Base-by-base conservation (phyloP, 2,888 invertebrate species). In the Xanthostigma xanthostigma region DNA sequence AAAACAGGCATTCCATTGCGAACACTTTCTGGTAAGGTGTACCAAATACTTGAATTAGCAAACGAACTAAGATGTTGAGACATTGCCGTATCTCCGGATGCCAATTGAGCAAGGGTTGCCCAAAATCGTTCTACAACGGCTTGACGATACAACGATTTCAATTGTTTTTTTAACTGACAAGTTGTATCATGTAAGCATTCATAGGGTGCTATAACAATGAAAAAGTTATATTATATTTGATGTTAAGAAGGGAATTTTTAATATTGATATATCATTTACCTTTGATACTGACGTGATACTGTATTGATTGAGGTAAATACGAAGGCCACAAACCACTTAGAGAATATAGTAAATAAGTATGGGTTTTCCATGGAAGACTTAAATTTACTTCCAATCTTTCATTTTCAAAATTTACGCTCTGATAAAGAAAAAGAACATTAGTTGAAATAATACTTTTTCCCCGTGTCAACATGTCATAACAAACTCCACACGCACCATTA, bases 121-220 rank as follows among this genome's bases (percentile, higher is more conserved):
- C 81, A 76, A 63, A 80, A 81, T 47, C 78, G 66, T 51, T 75
- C 74, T 36, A 83, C 78, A 52, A 82, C 77, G 12, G 76, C 75
- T 56, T 77, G 76, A 41, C 84, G 68, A 59, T 77, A 81, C 13
- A 73, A 69, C 9, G 82, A 82, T 56, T 76, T 75, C 48, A 77
- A 68, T 44, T 74, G 74, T 54, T 78, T 78, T 57, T 78, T 78
- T 51, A 75, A 72, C 40, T 73, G 61, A 55, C 81, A 81, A 3
- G 79, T 80, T 46, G 84, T 76, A 59, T 86, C 85, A 58, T 84
- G 81, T 35, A 85, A 66, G 64, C 85, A 83, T 58, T 84, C 82
- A 59, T 84, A 83, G 1, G 77, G 76, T 35, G 80, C 81, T 70
- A 57, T 48, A 36, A 50, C 17, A 48, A 44, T 14, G 14, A 38